Percentiles rank a stretch among this genome's conserved stretches.
These are phyloP conservation scores for Egretta garzetta DNA, from an alignment of 2,113 vertebrate species.

Conservation along the genomic window DNA sequence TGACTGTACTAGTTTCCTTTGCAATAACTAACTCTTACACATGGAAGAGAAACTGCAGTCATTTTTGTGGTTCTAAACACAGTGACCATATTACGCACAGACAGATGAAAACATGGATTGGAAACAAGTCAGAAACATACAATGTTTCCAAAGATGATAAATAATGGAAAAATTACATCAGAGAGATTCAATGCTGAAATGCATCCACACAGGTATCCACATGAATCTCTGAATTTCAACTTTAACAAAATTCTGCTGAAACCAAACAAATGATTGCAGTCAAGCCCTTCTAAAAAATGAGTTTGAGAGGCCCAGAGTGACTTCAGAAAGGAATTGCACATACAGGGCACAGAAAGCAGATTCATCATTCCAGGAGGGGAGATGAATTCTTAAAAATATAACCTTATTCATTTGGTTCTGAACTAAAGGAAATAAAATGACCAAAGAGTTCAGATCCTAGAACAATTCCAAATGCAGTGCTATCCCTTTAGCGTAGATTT, in stretches of 20 bases:
- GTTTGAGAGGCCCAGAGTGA: background rate
- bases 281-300: background rate
- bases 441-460: background rate
- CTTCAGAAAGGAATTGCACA: background rate
- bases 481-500: background rate
- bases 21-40: background rate
- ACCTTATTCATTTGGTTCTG: background rate
- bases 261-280: constrained; percentile 8
- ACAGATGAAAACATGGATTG: background rate
- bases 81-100: background rate
- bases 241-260: constrained; percentile 38
- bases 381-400: background rate
- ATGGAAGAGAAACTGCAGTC: background rate
- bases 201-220: background rate
- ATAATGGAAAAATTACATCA: background rate
- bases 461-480: background rate
- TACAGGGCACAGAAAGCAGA: background rate
- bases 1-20: background rate
- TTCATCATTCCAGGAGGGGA: background rate
- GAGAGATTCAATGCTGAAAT: background rate
- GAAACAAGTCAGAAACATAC: background rate
- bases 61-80: background rate
- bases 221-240: constrained; percentile 7
- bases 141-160: background rate
- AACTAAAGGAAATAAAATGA: background rate